phyloP scores from a whole-genome alignment of 2,888 invertebrate species.

The Drepanosiphum platanoidis region DNA sequence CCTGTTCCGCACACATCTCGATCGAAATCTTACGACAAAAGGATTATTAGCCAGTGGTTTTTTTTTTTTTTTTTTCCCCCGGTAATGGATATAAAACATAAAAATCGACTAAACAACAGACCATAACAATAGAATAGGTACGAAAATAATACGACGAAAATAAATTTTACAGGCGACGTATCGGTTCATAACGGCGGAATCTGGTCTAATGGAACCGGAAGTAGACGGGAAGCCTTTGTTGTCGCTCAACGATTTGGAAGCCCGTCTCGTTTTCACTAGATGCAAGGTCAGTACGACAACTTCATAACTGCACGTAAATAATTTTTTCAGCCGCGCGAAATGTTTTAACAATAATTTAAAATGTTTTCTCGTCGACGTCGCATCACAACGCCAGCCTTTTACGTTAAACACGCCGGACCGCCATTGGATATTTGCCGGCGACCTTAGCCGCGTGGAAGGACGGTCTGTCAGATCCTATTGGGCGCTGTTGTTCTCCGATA shows the following conservation, averaged over 20 bases:
- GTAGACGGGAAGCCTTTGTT: constrained; percentile 84
- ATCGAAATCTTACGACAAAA: neutral
- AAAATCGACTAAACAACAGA: neutral
- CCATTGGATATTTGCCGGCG: constrained; percentile 91
- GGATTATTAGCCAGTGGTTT: neutral
- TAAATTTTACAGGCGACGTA: constrained; percentile 68
- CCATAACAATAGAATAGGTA: neutral
- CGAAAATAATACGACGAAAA: neutral
- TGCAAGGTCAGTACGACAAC: constrained; percentile 75
- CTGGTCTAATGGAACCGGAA: constrained; percentile 83
- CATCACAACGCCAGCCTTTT: too few relatives aligned
- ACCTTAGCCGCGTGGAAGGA: constrained; percentile 84
- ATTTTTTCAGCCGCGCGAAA: neutral
- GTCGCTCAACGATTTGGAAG: constrained; percentile 85
- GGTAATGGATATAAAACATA: neutral
- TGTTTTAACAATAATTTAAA: neutral
- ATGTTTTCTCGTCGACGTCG: constrained; percentile 64
- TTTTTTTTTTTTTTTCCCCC: too few relatives aligned
- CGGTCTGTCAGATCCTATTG: constrained; percentile 84
- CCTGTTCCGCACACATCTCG: neutral
- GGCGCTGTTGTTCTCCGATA: constrained; percentile 85
- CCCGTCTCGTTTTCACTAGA: constrained; percentile 87
- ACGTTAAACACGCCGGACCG: constrained; percentile 83
- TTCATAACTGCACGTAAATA: neutral
- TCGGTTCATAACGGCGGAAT: constrained; percentile 84